phyloP scores from a whole-genome alignment of 2,113 vertebrate genomes.

The Myocastor coypus region DNA sequence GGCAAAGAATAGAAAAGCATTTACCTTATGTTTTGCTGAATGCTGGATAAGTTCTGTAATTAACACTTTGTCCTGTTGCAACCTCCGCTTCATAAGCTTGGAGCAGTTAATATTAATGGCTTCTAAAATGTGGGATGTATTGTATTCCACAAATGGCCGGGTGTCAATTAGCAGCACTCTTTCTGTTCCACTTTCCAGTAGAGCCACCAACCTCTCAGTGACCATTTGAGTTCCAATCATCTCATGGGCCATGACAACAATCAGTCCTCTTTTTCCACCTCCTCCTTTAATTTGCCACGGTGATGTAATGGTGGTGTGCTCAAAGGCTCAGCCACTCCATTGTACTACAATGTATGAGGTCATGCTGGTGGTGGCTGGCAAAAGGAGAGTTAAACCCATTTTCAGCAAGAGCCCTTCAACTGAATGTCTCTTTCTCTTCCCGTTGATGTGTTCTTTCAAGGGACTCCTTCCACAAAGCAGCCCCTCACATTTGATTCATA shows the following conservation, averaged over 20 bases:
- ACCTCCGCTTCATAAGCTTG: slow-evolving; percentile 97
- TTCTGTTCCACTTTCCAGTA: slow-evolving; percentile 94
- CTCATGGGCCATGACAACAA: slow-evolving; percentile 89
- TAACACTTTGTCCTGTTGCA: slow-evolving; percentile 97
- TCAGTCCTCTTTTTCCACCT: slow-evolving; percentile 81
- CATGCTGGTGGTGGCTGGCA: slow-evolving; percentile 90
- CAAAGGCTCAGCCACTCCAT: slow-evolving; percentile 92
- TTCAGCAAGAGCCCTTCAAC: slow-evolving; percentile 85
- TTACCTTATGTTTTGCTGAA: slow-evolving; percentile 95
- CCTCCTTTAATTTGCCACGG: slow-evolving; percentile 83
- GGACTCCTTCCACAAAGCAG: slow-evolving; percentile 84
- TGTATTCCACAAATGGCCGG: slow-evolving; percentile 97
- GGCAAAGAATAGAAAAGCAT: slow-evolving; percentile 2
- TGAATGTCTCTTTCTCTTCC: slow-evolving; percentile 85
- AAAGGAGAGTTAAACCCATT: slow-evolving; percentile 88
- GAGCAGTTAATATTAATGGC: slow-evolving; percentile 98
- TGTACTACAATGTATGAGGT: slow-evolving; percentile 89
- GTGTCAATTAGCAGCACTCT: slow-evolving; percentile 96
- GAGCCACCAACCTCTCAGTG: slow-evolving; percentile 92
- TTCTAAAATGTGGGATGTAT: slow-evolving; percentile 95
- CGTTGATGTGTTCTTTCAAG: slow-evolving; percentile 78
- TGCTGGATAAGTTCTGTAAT: slow-evolving; percentile 97
- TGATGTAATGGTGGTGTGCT: slow-evolving; percentile 90
- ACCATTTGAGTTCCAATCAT: slow-evolving; percentile 87
- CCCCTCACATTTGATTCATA: slow-evolving; percentile 86